phyloP scores from a whole-genome alignment of 2,113 vertebrate genomes.

The Apus apus region DNA sequence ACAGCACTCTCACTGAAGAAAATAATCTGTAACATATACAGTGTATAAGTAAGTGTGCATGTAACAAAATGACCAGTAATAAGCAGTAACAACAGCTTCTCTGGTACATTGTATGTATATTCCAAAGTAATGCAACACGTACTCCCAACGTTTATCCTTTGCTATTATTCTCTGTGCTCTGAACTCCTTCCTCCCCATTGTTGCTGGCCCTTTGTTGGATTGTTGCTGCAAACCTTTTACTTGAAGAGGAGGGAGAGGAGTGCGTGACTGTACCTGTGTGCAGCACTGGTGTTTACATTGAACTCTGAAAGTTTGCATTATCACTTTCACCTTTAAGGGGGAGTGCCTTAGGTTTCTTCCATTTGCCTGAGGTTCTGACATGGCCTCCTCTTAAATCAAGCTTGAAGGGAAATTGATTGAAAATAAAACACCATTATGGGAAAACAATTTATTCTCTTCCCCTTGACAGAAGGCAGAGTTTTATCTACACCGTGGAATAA shows the following conservation, averaged over 20 bases:
- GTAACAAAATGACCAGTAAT: neutral
- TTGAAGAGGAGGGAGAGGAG: constrained; percentile 26
- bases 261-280: neutral
- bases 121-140: neutral
- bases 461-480: constrained; percentile 73
- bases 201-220: neutral
- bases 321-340: constrained; percentile 68
- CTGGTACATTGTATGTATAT: neutral
- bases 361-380: constrained; percentile 52
- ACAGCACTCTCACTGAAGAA: neutral
- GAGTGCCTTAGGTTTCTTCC: constrained; percentile 61
- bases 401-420: constrained; percentile 82
- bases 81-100: neutral
- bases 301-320: constrained; percentile 46
- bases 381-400: constrained; percentile 78
- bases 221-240: constrained; percentile 1
- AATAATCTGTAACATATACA: neutral
- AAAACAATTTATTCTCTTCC: constrained; percentile 78
- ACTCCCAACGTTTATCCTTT: fast-evolving
- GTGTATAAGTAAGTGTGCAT: neutral
- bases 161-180: neutral
- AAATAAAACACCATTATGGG: constrained; percentile 77
- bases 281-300: neutral
- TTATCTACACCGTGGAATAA: constrained; percentile 77
- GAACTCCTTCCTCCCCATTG: neutral